phyloP scores from a whole-genome alignment of 2,113 vertebrate genomes.

The Chrysemys picta region DNA sequence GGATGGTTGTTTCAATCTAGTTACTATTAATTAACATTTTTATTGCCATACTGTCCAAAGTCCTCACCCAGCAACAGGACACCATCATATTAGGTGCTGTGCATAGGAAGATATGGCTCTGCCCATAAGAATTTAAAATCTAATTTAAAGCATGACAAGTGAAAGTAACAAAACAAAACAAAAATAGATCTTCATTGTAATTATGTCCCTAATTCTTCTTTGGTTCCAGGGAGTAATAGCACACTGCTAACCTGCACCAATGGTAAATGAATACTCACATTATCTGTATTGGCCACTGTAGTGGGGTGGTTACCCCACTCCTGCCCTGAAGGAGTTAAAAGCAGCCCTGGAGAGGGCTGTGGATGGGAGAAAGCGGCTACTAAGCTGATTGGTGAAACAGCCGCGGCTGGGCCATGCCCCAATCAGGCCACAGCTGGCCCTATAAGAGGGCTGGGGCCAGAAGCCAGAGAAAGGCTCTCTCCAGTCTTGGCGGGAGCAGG shows the following conservation, averaged over 20 bases:
- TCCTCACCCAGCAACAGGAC: neutral
- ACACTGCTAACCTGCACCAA: neutral
- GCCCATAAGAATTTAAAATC: neutral
- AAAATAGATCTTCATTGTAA: neutral
- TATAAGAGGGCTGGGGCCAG: no score
- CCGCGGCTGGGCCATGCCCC: no score
- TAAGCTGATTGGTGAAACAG: no score
- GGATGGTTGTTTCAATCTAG: neutral
- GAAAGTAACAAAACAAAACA: neutral
- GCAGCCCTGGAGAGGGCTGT: no score
- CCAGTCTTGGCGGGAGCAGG: no score
- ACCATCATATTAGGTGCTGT: neutral
- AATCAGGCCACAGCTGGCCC: no score
- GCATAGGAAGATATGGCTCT: neutral
- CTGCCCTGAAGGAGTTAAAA: no score
- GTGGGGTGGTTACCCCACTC: no score
- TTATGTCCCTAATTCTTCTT: constrained; percentile 18
- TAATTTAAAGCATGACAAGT: constrained; percentile 19
- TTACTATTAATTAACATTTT: neutral
- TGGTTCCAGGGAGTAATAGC: neutral
- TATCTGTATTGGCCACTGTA: neutral
- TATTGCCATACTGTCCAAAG: neutral
- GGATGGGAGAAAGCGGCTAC: no score
- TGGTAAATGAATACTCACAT: constrained; percentile 9
- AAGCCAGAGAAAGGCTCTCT: no score